Conservation (phyloP, 92 coral and sea anemone species). For the Siderastrea radians region DNA sequence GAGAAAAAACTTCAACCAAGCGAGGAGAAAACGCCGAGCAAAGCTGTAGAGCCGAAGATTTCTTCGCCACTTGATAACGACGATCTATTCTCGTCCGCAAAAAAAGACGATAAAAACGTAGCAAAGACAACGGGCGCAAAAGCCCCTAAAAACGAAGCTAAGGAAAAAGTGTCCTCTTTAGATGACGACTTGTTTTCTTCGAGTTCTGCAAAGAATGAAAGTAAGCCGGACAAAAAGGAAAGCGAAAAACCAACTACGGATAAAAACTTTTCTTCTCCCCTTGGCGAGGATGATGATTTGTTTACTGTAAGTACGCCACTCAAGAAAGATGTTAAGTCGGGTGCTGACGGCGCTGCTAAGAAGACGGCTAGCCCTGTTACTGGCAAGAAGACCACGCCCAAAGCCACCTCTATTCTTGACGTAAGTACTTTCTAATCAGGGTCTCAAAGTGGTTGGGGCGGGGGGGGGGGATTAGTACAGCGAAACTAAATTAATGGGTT, state of each 20-base stretch:
- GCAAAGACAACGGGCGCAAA: slow-evolving; percentile 6
- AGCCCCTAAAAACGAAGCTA: slow-evolving; percentile 20
- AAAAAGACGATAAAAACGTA: slow-evolving; percentile 8
- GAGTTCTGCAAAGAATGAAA: slow-evolving; percentile 14
- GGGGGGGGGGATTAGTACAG: neutral
- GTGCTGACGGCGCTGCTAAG: slow-evolving; percentile 18
- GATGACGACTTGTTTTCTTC: slow-evolving; percentile 59
- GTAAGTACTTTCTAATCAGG: slow-evolving; percentile 35
- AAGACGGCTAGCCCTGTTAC: slow-evolving; percentile 20
- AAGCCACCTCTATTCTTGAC: slow-evolving; percentile 66
- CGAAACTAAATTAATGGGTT: neutral
- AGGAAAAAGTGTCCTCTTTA: slow-evolving; percentile 16
- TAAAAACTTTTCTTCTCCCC: slow-evolving; percentile 29
- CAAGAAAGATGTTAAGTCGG: slow-evolving; percentile 48
- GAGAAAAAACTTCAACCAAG: slow-evolving; percentile 17
- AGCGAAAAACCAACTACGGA: slow-evolving; percentile 17
- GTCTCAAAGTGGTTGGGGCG: neutral
- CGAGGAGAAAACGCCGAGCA: slow-evolving; percentile 8
- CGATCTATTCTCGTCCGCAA: slow-evolving; percentile 47
- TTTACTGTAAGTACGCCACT: slow-evolving; percentile 58
- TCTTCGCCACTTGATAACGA: slow-evolving; percentile 45
- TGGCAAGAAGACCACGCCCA: slow-evolving; percentile 53
- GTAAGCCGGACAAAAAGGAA: slow-evolving; percentile 22
- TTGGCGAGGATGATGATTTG: slow-evolving; percentile 80
- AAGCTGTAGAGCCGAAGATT: slow-evolving; percentile 35